phyloP scores from a whole-genome alignment of 2,888 invertebrate genomes.

The Dryobotodes eremita region DNA sequence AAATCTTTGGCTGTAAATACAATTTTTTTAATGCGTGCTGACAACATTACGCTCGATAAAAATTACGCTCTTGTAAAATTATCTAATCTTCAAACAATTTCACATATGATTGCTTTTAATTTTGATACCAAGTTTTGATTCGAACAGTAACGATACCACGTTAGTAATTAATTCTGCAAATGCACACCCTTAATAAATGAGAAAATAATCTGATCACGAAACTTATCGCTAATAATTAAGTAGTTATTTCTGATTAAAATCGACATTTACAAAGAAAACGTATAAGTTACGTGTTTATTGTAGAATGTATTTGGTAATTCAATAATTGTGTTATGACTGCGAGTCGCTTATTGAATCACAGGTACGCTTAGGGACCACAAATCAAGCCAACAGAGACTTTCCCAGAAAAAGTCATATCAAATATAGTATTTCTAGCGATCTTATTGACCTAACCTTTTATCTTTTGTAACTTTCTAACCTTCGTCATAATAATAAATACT shows the following conservation, averaged over 20 bases:
- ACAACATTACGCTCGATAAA: not conserved
- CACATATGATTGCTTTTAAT: not conserved
- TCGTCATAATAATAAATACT: not conserved
- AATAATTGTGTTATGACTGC: slow-evolving; percentile 4
- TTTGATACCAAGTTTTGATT: not conserved
- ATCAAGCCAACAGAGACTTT: not conserved
- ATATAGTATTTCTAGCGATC: not conserved
- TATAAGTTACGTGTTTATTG: not conserved
- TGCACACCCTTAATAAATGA: not conserved
- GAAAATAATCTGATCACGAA: not conserved
- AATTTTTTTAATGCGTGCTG: not conserved
- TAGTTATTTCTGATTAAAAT: not conserved
- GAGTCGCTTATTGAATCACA: not conserved
- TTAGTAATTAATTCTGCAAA: not conserved
- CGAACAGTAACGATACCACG: not conserved
- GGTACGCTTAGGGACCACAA: not conserved
- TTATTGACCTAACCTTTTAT: slow-evolving; percentile 7
- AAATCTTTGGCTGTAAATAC: not conserved
- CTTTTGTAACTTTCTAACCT: slow-evolving; percentile 10
- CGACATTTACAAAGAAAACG: slow-evolving; percentile 3
- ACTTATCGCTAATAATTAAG: not conserved
- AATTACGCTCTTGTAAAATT: not conserved
- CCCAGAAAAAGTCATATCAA: not conserved
- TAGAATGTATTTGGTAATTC: not conserved
- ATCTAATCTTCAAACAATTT: not conserved